These are phyloP conservation scores for Clostera curtula DNA, from an alignment of 2,888 invertebrate genomes.

Conservation along the genomic window DNA sequence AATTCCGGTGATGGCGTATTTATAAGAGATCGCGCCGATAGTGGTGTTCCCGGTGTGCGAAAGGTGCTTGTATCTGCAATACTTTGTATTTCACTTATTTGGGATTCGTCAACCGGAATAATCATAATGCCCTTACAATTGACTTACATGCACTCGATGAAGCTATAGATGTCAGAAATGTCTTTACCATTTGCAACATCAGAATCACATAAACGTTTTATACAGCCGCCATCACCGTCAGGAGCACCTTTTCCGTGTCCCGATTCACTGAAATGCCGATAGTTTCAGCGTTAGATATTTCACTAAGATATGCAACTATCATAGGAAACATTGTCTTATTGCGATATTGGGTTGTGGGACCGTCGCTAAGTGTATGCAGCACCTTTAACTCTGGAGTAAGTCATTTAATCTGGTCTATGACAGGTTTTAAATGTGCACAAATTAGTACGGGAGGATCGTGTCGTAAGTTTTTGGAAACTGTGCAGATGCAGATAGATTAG, in stretches of 20 bases:
- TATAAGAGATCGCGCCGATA: too few relatives aligned
- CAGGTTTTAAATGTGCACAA: slow-evolving; percentile 3
- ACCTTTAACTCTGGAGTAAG: slow-evolving; percentile 3
- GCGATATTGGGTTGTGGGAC: slow-evolving; percentile 5
- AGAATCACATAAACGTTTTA: slow-evolving; percentile 4
- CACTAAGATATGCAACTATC: slow-evolving; percentile 1
- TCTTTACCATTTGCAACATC: slow-evolving; percentile 6
- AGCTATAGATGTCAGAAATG: slow-evolving; percentile 4
- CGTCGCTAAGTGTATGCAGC: slow-evolving; percentile 6
- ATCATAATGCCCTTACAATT: too few relatives aligned
- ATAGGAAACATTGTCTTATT: slow-evolving; percentile 6
- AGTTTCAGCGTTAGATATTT: slow-evolving; percentile 2
- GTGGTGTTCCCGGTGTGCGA: too few relatives aligned
- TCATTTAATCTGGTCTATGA: slow-evolving; percentile 2
- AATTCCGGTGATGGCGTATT: too few relatives aligned
- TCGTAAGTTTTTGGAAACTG: slow-evolving; percentile 3
- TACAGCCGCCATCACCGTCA: slow-evolving; percentile 7
- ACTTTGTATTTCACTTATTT: too few relatives aligned
- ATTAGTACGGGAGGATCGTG: slow-evolving; percentile 3
- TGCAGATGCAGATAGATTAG: slow-evolving; percentile 4
- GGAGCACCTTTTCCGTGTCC: slow-evolving; percentile 10
- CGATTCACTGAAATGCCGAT: slow-evolving; percentile 7
- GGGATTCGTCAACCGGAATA: too few relatives aligned
- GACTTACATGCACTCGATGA: too few relatives aligned
- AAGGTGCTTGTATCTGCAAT: too few relatives aligned